These are phyloP conservation scores for Bungarus multicinctus DNA, from an alignment of 2,113 vertebrate species.

Conservation along the genomic window DNA sequence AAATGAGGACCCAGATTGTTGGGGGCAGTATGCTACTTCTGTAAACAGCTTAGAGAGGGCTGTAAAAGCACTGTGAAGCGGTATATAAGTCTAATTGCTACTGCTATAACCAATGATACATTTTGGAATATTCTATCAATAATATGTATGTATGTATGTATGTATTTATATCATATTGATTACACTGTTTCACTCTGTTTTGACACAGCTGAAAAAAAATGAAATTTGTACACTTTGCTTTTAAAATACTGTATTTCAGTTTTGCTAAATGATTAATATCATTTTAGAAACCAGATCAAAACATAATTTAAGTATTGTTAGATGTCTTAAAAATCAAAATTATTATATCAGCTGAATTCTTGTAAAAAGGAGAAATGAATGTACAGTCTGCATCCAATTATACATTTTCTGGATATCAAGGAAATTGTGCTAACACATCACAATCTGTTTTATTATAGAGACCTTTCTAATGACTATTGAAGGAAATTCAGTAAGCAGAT, in stretches of 20 bases:
- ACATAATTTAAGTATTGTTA: neutral
- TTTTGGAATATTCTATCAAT: neutral
- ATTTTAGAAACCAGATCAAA: neutral
- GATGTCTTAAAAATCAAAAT: neutral
- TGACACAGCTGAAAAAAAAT: neutral
- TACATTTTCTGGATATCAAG: neutral
- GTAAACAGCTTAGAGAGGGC: too few species aligned
- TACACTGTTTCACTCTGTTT: neutral
- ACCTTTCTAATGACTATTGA: neutral
- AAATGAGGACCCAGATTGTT: too few species aligned
- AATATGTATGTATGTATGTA: neutral
- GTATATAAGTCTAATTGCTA: too few species aligned
- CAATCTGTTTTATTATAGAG: neutral
- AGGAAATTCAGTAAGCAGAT: slow-evolving; percentile 10
- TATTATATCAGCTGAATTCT: neutral
- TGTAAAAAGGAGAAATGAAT: neutral
- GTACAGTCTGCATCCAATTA: accelerated
- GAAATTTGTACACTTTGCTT: neutral
- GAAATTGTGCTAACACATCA: neutral
- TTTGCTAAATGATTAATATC: neutral
- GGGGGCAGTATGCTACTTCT: too few species aligned
- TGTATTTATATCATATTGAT: neutral
- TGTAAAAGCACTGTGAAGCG: too few species aligned
- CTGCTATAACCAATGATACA: neutral
- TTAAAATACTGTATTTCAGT: neutral